A percentile compares a stretch with the other conserved stretches of the same genome.
Evolutionary conservation across 1,140 invertebrate genomes (phyloP).

Genomic region (Melanaphis sacchari): DNA sequence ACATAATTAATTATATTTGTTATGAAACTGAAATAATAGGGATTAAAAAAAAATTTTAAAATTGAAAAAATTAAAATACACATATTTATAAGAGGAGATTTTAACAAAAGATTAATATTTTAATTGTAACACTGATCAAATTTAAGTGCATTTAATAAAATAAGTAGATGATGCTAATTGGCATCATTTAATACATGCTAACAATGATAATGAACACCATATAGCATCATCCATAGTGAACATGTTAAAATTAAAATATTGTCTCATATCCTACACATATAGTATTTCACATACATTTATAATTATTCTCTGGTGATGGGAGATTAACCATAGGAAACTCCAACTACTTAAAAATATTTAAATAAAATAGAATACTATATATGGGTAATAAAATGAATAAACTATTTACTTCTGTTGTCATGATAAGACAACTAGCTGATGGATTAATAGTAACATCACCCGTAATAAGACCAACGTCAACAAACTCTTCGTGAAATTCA

Average conservation of each 20-base stretch:
- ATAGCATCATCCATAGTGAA: too few relatives aligned
- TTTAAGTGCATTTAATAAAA: too few relatives aligned
- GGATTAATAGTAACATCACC: slow-evolving; percentile 99
- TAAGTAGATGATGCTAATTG: too few relatives aligned
- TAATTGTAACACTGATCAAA: too few relatives aligned
- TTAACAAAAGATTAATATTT: too few relatives aligned
- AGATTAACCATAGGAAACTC: not conserved
- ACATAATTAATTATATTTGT: too few relatives aligned
- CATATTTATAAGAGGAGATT: too few relatives aligned
- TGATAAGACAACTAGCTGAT: slow-evolving; percentile 95
- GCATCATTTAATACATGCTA: too few relatives aligned
- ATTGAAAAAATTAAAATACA: too few relatives aligned
- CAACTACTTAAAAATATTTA: not conserved
- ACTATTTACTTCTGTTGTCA: slow-evolving; percentile 94
- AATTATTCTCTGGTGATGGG: not conserved
- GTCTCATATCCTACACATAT: not conserved
- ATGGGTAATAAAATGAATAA: not conserved
- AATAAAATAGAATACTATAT: not conserved
- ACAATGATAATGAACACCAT: too few relatives aligned
- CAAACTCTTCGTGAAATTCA: slow-evolving; percentile 97
- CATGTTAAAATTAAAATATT: not conserved
- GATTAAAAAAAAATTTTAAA: too few relatives aligned
- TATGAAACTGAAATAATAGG: too few relatives aligned
- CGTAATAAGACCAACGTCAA: slow-evolving; percentile 97
- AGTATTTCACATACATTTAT: not conserved